Percentiles rank a stretch among this genome's conserved stretches.
Conservation (phyloP, 2,113 vertebrate genomes). For the Ceyx margarethae region DNA sequence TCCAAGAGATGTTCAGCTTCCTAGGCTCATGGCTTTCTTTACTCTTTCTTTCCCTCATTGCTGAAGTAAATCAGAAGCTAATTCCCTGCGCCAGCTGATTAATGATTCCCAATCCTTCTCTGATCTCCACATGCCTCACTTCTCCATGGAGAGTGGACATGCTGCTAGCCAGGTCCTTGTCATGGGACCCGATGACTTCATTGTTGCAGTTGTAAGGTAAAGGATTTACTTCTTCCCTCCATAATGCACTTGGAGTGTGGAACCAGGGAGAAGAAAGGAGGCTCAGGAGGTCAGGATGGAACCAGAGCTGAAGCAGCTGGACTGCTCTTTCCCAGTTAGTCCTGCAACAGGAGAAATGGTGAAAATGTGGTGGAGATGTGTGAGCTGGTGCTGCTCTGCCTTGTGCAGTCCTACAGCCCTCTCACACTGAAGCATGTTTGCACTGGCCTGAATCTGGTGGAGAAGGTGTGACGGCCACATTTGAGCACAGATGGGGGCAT, state of each 20-base stretch:
- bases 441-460: not conserved
- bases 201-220: constrained; percentile 92
- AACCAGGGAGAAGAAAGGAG: not conserved
- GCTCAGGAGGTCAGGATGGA: not conserved
- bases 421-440: not conserved
- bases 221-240: not conserved
- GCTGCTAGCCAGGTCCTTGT: constrained; percentile 89
- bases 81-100: constrained; percentile 84
- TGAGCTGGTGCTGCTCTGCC: not conserved
- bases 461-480: not conserved
- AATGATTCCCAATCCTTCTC: constrained; percentile 83
- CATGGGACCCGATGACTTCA: constrained; percentile 95
- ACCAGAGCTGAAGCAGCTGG: not conserved
- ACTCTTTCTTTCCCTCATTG: not conserved
- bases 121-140: constrained; percentile 72
- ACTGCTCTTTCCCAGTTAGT: not conserved
- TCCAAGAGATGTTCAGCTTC: not conserved
- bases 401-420: not conserved
- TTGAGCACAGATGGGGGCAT: not conserved
- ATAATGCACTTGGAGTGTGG: not conserved
- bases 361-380: not conserved
- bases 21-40: not conserved
- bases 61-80: constrained; percentile 86
- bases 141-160: constrained; percentile 73
- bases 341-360: not conserved